Conservation (phyloP, 2,113 vertebrate species). For the Dolichotis patagonum region DNA sequence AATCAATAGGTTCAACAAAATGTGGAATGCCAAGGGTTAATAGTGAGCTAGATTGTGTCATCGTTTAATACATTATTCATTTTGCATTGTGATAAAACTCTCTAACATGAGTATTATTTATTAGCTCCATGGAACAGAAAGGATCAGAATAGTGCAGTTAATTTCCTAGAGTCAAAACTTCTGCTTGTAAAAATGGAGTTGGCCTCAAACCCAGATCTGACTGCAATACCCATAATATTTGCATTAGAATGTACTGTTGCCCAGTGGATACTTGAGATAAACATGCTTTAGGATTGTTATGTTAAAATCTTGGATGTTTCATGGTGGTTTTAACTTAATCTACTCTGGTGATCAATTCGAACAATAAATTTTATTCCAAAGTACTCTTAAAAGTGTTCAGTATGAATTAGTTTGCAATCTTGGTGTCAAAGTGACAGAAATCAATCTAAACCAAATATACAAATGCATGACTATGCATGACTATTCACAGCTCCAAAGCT, state of each 20-base stretch:
- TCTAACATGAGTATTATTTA: constrained; percentile 4
- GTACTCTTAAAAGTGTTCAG: constrained; percentile 1
- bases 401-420: background rate
- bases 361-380: background rate
- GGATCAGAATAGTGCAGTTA: background rate
- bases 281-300: background rate
- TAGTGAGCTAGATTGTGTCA: background rate
- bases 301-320: constrained; percentile 22
- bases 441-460: background rate
- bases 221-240: background rate
- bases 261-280: constrained; percentile 31
- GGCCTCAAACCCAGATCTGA: constrained; percentile 37
- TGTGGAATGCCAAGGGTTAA: background rate
- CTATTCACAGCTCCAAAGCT: background rate
- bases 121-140: constrained; percentile 6
- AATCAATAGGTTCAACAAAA: background rate
- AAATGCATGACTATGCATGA: background rate
- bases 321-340: constrained; percentile 5
- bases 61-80: constrained; percentile 15
- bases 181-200: constrained; percentile 43
- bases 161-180: constrained; percentile 23
- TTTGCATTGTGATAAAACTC: background rate
- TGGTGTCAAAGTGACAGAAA: constrained; percentile 15
- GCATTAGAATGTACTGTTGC: background rate
- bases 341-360: constrained; percentile 24